Percentiles rank a stretch among this genome's conserved stretches.
These are phyloP conservation scores for Geotria australis DNA, from an alignment of 2,797 vertebrate species.

Conservation along the genomic window DNA sequence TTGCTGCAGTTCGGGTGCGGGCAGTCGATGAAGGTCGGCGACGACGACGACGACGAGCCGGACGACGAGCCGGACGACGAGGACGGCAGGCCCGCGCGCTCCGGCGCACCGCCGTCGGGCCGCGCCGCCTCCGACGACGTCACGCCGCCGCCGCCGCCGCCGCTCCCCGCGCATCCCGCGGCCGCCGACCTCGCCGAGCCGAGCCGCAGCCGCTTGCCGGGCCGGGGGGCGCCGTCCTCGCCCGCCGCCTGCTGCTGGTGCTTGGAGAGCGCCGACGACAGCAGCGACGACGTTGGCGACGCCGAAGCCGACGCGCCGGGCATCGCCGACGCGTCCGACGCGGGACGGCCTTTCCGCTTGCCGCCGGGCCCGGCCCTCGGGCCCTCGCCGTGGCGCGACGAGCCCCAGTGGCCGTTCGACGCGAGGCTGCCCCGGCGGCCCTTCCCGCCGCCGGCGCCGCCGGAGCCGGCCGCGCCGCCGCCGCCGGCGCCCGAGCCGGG, in stretches of 20 bases:
- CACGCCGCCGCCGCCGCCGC: background rate
- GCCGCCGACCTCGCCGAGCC: background rate
- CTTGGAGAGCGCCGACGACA: too few species aligned
- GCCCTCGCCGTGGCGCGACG: constrained; percentile 59
- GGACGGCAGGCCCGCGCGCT: background rate
- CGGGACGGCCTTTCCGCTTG: constrained; percentile 65
- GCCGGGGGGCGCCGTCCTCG: too few species aligned
- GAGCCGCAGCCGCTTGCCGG: too few species aligned
- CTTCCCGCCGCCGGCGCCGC: constrained; percentile 51
- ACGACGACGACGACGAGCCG: background rate
- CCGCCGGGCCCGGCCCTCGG: constrained; percentile 41
- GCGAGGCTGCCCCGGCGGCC: constrained; percentile 69
- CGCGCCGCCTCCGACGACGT: background rate
- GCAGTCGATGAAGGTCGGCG: constrained; percentile 72
- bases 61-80: background rate
- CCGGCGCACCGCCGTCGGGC: background rate
- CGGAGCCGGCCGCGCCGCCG: constrained; percentile 15
- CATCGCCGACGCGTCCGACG: constrained; percentile 24
- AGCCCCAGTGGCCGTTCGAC: constrained; percentile 44
- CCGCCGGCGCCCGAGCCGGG: constrained; percentile 6
- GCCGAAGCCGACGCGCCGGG: too few species aligned
- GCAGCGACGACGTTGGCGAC: too few species aligned
- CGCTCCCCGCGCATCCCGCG: background rate
- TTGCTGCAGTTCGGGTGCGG: constrained; percentile 98
- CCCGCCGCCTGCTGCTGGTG: too few species aligned